phyloP scores from a whole-genome alignment of 2,888 invertebrate species.

The Rhagonycha lutea region DNA sequence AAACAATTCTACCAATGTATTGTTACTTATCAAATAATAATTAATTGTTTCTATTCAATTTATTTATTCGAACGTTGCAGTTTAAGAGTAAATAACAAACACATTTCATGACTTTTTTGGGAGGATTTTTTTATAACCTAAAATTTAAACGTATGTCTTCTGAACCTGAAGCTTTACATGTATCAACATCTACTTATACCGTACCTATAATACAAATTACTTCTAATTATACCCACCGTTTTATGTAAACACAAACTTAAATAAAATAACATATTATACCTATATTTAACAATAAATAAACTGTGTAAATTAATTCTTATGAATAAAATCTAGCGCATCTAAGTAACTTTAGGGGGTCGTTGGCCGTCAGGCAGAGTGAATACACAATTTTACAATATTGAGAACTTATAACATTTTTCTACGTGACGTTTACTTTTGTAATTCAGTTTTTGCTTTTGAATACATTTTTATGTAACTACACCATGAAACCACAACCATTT shows the following conservation, averaged over 20 bases:
- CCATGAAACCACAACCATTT: constrained; percentile 36
- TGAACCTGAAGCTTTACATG: neutral
- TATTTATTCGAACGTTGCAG: neutral
- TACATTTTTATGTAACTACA: constrained; percentile 22
- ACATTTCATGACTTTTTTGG: too few relatives aligned
- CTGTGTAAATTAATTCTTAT: constrained; percentile 12
- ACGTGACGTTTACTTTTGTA: constrained; percentile 28
- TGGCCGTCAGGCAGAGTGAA: constrained; percentile 29
- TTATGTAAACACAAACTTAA: neutral
- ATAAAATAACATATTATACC: neutral
- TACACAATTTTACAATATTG: constrained; percentile 22
- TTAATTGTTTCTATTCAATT: neutral
- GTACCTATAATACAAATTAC: neutral
- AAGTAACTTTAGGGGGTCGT: constrained; percentile 27
- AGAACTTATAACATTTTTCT: constrained; percentile 19
- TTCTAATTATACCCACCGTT: neutral
- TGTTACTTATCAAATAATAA: neutral
- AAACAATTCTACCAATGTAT: neutral
- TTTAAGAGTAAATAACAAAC: neutral
- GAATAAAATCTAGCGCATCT: constrained; percentile 23
- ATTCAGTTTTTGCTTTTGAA: constrained; percentile 12
- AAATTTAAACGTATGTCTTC: too few relatives aligned
- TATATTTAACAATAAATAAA: neutral
- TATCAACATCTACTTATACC: neutral
- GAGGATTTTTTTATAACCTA: too few relatives aligned